phyloP scores from a whole-genome alignment of 2,888 invertebrate genomes.

The Protonemura montana region DNA sequence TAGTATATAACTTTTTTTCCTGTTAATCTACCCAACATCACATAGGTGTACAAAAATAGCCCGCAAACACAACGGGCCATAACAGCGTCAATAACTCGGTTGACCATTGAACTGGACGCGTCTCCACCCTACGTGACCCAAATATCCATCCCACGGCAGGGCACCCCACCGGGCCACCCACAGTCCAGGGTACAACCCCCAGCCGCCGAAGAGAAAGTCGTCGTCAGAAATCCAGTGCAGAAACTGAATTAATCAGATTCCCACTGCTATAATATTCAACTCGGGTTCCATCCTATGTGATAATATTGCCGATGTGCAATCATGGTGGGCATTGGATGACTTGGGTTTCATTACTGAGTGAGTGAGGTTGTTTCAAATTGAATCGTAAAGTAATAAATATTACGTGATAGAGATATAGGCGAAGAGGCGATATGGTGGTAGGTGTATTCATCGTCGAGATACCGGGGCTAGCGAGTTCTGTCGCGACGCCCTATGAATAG shows the following conservation, averaged over 20 bases:
- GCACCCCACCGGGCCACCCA: conserved; percentile 55
- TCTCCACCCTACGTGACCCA: conserved; percentile 53
- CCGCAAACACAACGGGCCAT: neutral
- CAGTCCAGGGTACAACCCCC: neutral
- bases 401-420: neutral
- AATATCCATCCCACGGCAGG: conserved; percentile 49
- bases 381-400: neutral
- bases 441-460: neutral
- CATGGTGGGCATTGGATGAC: neutral
- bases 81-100: conserved; percentile 1
- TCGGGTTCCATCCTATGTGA: neutral
- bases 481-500: neutral
- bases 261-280: neutral
- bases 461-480: neutral
- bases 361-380: neutral
- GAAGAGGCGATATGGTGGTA: neutral
- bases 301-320: neutral
- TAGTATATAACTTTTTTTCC: neutral
- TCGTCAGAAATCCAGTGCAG: neutral
- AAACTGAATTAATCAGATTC: neutral
- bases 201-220: neutral
- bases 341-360: neutral
- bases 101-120: neutral
- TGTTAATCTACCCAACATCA: neutral
- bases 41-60: neutral